These are phyloP conservation scores for Microctenopoma lineatum DNA, from an alignment of 2,797 vertebrate species.

Conservation along the genomic window DNA sequence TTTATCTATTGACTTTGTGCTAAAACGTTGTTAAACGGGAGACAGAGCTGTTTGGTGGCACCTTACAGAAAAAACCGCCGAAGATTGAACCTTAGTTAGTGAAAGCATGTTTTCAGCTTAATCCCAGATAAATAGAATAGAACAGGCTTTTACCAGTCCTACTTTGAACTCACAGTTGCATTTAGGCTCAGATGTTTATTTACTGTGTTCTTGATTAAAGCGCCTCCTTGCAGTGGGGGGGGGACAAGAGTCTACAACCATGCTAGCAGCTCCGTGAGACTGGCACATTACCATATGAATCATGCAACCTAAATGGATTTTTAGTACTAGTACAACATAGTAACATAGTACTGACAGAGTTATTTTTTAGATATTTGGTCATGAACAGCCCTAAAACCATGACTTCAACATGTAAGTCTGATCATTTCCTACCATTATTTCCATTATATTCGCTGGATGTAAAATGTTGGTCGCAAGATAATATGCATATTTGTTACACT, in stretches of 20 bases:
- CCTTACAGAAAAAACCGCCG: constrained; percentile 14
- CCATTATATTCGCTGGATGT: constrained; percentile 14
- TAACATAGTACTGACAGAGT: too few species aligned
- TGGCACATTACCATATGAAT: too few species aligned
- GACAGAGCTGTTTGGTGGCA: constrained; percentile 25
- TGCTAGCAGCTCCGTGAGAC: too few species aligned
- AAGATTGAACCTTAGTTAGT: not conserved
- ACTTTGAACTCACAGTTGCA: not conserved
- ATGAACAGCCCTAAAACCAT: too few species aligned
- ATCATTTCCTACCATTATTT: too few species aligned
- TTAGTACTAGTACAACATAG: too few species aligned
- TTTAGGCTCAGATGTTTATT: not conserved
- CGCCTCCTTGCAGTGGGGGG: not conserved
- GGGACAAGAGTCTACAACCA: not conserved
- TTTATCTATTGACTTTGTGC: constrained; percentile 56
- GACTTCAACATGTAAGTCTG: too few species aligned
- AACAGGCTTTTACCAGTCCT: not conserved
- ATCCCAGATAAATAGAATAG: not conserved
- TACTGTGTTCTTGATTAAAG: not conserved
- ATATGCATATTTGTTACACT: constrained; percentile 37
- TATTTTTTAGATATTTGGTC: too few species aligned
- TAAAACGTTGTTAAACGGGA: constrained; percentile 37
- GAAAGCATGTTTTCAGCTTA: constrained; percentile 2
- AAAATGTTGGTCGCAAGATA: constrained; percentile 8
- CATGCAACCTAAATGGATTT: too few species aligned